Conservation (phyloP, 2,888 invertebrate genomes). For the Physocephala rufipes region DNA sequence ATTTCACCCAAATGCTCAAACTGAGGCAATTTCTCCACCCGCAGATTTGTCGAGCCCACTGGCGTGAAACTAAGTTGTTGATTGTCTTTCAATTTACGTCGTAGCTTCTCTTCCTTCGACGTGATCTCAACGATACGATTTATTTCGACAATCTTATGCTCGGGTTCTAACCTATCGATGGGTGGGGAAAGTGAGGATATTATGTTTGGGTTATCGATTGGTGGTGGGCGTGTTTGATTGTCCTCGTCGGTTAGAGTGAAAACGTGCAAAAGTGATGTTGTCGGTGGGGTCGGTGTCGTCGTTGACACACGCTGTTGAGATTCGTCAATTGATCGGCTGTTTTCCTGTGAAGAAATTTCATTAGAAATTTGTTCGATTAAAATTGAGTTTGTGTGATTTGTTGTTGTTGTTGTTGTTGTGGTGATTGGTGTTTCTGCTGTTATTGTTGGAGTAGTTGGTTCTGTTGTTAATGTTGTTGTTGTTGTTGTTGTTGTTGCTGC, state of each 20-base stretch:
- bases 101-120: constrained; percentile 72
- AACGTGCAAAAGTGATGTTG: constrained; percentile 66
- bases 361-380: constrained; percentile 52
- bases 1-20: constrained; percentile 76
- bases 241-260: constrained; percentile 64
- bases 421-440: constrained; percentile 42
- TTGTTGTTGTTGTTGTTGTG: constrained; percentile 53
- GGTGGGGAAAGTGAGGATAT: constrained; percentile 40
- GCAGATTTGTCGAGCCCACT: constrained; percentile 68
- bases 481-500: constrained; percentile 39
- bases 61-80: constrained; percentile 65
- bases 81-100: constrained; percentile 68
- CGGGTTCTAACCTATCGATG: constrained; percentile 46
- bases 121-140: constrained; percentile 76
- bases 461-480: constrained; percentile 41
- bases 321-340: constrained; percentile 15
- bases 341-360: constrained; percentile 60
- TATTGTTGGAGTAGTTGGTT: constrained; percentile 44
- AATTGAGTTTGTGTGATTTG: constrained; percentile 48
- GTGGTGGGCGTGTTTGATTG: constrained; percentile 49
- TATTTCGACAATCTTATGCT: constrained; percentile 73
- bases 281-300: constrained; percentile 43
- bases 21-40: constrained; percentile 71
- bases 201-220: constrained; percentile 33
- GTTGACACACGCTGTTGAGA: constrained; percentile 51